Base-by-base conservation (phyloP, 2,888 invertebrate species). In the Rhagonycha fulva region DNA sequence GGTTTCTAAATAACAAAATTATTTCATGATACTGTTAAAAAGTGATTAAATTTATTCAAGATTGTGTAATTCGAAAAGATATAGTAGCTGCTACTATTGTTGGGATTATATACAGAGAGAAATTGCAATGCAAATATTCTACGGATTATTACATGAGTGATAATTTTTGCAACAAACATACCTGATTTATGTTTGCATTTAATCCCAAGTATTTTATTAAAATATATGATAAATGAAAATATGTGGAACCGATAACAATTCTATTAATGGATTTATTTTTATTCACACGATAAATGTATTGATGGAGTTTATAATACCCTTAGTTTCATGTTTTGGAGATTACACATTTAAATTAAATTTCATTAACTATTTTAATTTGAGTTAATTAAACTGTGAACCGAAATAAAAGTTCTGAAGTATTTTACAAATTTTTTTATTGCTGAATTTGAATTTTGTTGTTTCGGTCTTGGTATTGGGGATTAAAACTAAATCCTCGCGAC, bases 31-130 rank as follows among this genome's bases (percentile, higher is more conserved):
- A 5, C 7, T 47, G n/a, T 47, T n/a, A 47, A n/a, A n/a, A n/a
- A 7, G 7, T 62, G 47, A 72, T 68, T 72, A 72, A 61, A 72
- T 72, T 68, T 68, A 72, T 72, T 68, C 61, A 68, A 72, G 66
- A 30, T 72, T 19, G 68, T 61, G 61, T 72, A 68, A 72, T 68
- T 68, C 28, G 61, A 68, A 68, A 72, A 72, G 68, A 67, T 62
- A 68, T 62, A 68, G 60, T 62, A 68, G 60, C 67, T 68, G 30
- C 28, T 28, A 26, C 67, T 62, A 28, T 60, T 68, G 60, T 30
- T 14, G 61, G 28, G 28, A 72, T 68, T 68, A 68, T 62, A 72
- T 47, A n/a, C n/a, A 47, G 47, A n/a, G 47, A 47, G 47, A 47
- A 47, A 47, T 47, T n/a, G 47, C n/a, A n/a, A 47, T 47, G 47